Conservation (phyloP, 2,888 invertebrate species). For the Meiosimyza decipiens region DNA sequence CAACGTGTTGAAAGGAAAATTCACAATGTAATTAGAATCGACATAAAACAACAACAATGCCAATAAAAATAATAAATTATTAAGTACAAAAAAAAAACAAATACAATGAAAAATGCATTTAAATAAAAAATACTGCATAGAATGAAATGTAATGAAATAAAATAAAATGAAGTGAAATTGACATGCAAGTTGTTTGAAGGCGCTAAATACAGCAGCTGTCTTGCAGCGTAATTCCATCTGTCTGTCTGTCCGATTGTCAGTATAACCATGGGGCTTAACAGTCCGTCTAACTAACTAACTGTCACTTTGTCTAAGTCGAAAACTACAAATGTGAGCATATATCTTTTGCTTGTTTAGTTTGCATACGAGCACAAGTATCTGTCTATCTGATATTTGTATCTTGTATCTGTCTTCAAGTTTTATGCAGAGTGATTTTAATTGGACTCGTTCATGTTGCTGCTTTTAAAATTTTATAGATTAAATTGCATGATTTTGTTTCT, state of each 20-base stretch:
- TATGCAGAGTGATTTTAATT: constrained; percentile 31
- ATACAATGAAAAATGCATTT: not conserved
- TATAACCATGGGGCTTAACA: no score
- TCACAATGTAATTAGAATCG: constrained; percentile 33
- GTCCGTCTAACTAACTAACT: no score
- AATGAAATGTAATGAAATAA: constrained; percentile 16
- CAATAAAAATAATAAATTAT: constrained; percentile 41
- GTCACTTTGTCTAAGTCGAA: no score
- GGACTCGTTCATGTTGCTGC: constrained; percentile 11
- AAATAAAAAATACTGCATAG: not conserved
- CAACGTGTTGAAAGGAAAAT: constrained; percentile 31
- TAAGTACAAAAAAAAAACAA: not conserved
- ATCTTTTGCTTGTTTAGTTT: not conserved
- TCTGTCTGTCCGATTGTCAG: not conserved
- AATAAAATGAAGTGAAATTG: constrained; percentile 16
- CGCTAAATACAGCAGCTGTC: constrained; percentile 27
- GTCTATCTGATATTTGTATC: not conserved
- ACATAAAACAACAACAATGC: constrained; percentile 43
- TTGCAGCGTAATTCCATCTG: not conserved
- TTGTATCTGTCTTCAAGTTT: constrained; percentile 2
- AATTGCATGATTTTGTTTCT: constrained; percentile 2
- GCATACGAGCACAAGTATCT: not conserved
- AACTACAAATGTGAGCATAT: not conserved
- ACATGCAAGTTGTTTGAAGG: constrained; percentile 29
- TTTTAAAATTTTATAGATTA: constrained; percentile 7